These are phyloP conservation scores for Pseudanteris insignis DNA, from an alignment of 2,888 invertebrate genomes.

Conservation along the genomic window DNA sequence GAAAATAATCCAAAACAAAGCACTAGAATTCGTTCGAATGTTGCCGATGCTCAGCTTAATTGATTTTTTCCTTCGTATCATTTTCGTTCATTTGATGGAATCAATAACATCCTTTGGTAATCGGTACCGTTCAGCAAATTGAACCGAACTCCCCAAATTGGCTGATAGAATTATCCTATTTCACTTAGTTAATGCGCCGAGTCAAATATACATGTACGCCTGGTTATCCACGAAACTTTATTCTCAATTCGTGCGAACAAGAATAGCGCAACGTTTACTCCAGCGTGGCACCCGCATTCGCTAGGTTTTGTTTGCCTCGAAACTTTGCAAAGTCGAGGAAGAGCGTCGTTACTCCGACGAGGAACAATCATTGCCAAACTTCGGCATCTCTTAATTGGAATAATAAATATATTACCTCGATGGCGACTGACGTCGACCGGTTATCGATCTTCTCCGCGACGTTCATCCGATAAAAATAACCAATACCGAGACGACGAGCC, in stretches of 20 bases:
- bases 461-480: slow-evolving; percentile 14
- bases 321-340: slow-evolving; percentile 35
- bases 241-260: slow-evolving; percentile 22
- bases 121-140: too few relatives aligned
- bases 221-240: slow-evolving; percentile 34
- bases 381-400: slow-evolving; percentile 40
- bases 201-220: slow-evolving; percentile 38
- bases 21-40: too few relatives aligned
- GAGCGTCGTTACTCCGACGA: slow-evolving; percentile 20
- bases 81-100: too few relatives aligned
- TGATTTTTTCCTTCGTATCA: too few relatives aligned
- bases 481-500: slow-evolving; percentile 9
- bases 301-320: slow-evolving; percentile 16
- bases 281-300: neutral
- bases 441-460: slow-evolving; percentile 16
- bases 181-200: slow-evolving; percentile 30
- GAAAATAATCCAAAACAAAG: too few relatives aligned
- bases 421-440: slow-evolving; percentile 18
- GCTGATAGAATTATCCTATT: too few relatives aligned
- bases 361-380: slow-evolving; percentile 28
- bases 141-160: too few relatives aligned
- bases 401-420: slow-evolving; percentile 38
- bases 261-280: slow-evolving; percentile 12
- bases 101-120: too few relatives aligned
- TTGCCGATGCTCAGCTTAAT: too few relatives aligned